phyloP scores from a whole-genome alignment of 1,140 invertebrate genomes.

The Pseudomyrmex cubaensis region DNA sequence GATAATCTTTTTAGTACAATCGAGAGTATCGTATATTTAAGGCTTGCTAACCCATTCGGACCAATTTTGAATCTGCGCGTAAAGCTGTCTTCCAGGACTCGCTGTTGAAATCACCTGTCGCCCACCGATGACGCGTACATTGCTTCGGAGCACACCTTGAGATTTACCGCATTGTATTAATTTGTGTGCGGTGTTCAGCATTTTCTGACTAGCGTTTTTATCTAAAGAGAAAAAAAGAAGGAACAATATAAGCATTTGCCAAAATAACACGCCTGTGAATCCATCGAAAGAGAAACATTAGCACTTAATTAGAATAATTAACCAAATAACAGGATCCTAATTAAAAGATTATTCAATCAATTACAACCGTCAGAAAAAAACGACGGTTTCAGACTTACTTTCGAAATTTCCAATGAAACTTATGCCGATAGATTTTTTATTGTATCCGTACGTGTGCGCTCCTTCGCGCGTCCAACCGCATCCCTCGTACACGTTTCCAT shows the following conservation, averaged over 20 bases:
- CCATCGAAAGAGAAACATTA: too few species aligned
- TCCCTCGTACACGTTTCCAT: conserved; percentile 92
- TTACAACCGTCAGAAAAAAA: too few species aligned
- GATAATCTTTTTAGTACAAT: background rate
- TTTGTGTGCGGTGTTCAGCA: conserved; percentile 85
- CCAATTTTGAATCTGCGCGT: conserved; percentile 81
- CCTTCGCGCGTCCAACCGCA: conserved; percentile 90
- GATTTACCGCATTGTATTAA: conserved; percentile 88
- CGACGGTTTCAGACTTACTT: conserved; percentile 23
- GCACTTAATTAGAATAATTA: too few species aligned
- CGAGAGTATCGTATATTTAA: background rate
- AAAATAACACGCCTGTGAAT: too few species aligned
- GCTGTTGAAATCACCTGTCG: conserved; percentile 87
- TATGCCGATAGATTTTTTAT: too few species aligned
- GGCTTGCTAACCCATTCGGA: conserved; percentile 72
- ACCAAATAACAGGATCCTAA: too few species aligned
- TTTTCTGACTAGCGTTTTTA: conserved; percentile 85
- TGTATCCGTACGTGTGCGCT: conserved; percentile 87
- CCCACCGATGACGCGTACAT: conserved; percentile 86
- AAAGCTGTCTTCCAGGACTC: conserved; percentile 89
- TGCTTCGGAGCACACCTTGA: conserved; percentile 84
- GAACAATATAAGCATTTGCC: too few species aligned
- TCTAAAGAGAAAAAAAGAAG: conserved; percentile 78
- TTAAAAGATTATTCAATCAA: too few species aligned
- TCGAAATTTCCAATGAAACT: conserved; percentile 84